Conservation (phyloP, 1,140 invertebrate species). For the Megalopta genalis region DNA sequence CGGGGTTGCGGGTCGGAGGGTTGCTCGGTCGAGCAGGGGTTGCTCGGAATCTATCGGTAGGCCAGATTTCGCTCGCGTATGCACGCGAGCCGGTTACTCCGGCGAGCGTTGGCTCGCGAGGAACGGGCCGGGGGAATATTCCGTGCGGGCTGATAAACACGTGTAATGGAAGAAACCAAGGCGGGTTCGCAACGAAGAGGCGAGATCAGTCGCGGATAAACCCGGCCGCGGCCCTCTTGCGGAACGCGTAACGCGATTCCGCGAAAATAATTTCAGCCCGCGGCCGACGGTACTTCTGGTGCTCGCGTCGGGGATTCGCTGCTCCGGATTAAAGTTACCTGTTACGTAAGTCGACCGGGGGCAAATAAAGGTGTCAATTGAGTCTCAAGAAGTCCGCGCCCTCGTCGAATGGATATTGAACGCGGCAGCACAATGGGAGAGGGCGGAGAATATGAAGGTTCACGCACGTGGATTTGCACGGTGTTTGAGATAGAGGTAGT, state of each 20-base stretch:
- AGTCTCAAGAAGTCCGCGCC: background rate
- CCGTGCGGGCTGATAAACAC: slow-evolving; percentile 18
- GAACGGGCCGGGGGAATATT: background rate
- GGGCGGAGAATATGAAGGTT: slow-evolving; percentile 1
- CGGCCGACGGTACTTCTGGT: background rate
- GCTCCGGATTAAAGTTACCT: background rate
- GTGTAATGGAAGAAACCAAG: background rate
- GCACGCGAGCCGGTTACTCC: slow-evolving; percentile 33
- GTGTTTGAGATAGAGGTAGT: background rate
- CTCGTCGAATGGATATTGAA: slow-evolving; percentile 7
- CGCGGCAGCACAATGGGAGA: background rate
- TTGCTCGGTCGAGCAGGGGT: slow-evolving; percentile 24
- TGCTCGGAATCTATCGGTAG: slow-evolving; percentile 58
- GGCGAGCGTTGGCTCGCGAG: too few relatives aligned
- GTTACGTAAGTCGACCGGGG: slow-evolving; percentile 14
- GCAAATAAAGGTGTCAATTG: slow-evolving; percentile 13
- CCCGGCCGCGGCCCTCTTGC: background rate
- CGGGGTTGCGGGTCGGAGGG: slow-evolving; percentile 4
- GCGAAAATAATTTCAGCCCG: slow-evolving; percentile 24
- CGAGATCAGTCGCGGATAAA: background rate
- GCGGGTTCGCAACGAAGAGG: too few relatives aligned
- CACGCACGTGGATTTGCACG: slow-evolving; percentile 6
- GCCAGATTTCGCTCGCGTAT: slow-evolving; percentile 49
- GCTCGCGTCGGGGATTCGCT: background rate
- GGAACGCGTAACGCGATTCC: background rate